These are phyloP conservation scores for Pteropus alecto DNA, from an alignment of 2,113 vertebrate species.

Conservation along the genomic window DNA sequence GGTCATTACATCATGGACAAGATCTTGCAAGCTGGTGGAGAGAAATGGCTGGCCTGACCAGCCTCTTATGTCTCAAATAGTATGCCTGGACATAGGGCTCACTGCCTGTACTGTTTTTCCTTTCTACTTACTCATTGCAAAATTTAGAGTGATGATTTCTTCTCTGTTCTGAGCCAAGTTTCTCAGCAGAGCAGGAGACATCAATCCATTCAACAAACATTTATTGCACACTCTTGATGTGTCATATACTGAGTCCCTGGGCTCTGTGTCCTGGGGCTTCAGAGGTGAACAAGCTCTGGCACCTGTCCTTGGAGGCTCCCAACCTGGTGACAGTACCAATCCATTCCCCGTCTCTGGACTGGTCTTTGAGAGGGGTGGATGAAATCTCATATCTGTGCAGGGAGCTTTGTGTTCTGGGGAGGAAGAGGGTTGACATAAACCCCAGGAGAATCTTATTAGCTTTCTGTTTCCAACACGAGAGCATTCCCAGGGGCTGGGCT, in stretches of 20 bases:
- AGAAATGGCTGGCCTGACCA: background rate
- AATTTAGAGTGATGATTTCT: background rate
- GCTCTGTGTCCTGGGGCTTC: background rate
- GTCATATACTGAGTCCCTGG: background rate
- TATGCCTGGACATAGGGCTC: background rate
- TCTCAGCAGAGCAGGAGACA: background rate
- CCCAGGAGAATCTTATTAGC: background rate
- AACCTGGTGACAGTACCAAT: background rate
- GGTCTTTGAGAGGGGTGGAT: background rate
- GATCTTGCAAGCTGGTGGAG: background rate
- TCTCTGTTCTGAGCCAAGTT: background rate
- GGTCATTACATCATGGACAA: background rate
- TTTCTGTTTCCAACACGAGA: background rate
- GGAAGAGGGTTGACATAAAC: background rate
- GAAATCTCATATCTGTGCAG: background rate
- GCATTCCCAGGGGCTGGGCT: background rate
- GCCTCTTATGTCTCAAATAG: rapidly evolving
- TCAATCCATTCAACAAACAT: background rate
- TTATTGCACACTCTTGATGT: background rate
- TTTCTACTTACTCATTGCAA: background rate
- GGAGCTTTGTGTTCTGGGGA: background rate
- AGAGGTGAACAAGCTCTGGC: background rate
- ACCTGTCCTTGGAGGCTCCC: background rate
- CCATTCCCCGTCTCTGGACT: background rate
- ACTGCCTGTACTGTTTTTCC: background rate